Base-by-base conservation (phyloP, 2,797 vertebrate species). In the Alfaro cultratus region DNA sequence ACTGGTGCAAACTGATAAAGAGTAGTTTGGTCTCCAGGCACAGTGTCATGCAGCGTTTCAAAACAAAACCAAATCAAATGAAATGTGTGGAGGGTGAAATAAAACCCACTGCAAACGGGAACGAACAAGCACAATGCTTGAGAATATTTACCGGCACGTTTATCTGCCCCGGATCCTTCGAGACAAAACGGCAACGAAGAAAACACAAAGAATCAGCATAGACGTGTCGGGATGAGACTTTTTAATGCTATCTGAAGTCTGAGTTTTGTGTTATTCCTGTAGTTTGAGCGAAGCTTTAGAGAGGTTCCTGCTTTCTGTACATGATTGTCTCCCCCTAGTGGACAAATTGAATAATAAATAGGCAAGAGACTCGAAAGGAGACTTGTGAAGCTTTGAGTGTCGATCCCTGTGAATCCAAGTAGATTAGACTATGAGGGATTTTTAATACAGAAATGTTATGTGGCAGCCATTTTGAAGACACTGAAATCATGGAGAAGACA, bases 91-190 rank as follows among this genome's bases (percentile, higher is more conserved):
- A 74, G 15, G 29, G 12, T 55, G 15, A 73, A 68, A 76, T 34
- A 1, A 78, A 60, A 83, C 73, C 15, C 70, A 91, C 79, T 78
- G 80, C 79, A 87, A 67, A 84, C 11, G 51, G 62, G 23, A 78
- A 75, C 45, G 76, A 18, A 57, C 53, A 16, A 53, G 51, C 10
- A 47, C 57, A 74, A 82, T 73, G 71, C 43, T 41, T 55, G 78
- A 57, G 53, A 31, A 88, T 89, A 93, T 90, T 95, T 94, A 94
- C 88, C 89, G 81, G 88, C 88, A 95, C 83, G 60, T 94, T 86
- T 45, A 89, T 88, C 70, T 89, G 85, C 80, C 89, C 88, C 80
- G 49, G 85, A 79, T 88, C 93, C 94, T 96, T 95, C 21, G 92
- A 93, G 51, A 91, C 75, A 92, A 94, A 67, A 92, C 60, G 94